A percentile compares a stretch with the other conserved stretches of the same genome.
Conservation (phyloP, 2,888 invertebrate genomes). For the Liodrosophila aerea region DNA sequence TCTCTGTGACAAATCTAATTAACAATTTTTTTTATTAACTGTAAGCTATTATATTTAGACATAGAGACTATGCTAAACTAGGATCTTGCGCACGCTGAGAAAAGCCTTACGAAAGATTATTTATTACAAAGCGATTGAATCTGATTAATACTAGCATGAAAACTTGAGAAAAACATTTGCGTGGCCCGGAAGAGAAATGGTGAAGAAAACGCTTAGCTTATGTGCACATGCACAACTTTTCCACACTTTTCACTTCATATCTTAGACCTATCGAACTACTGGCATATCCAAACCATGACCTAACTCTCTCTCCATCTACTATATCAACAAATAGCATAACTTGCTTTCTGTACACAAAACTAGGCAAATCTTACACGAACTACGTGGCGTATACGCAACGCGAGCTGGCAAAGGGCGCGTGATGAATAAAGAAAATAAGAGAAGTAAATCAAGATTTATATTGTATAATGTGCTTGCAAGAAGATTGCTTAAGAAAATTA, state of each 20-base stretch:
- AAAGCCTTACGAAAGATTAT: slow-evolving; percentile 61
- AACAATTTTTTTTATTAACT: slow-evolving; percentile 42
- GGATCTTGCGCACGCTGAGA: slow-evolving; percentile 30
- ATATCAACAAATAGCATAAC: too few species aligned
- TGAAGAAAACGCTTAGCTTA: too few species aligned
- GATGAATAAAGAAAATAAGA: slow-evolving; percentile 1
- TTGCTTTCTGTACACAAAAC: too few species aligned
- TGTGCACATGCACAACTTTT: too few species aligned
- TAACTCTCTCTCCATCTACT: too few species aligned
- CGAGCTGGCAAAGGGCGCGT: too few species aligned
- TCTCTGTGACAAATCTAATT: too few species aligned
- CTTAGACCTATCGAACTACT: too few species aligned
- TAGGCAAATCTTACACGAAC: slow-evolving; percentile 10
- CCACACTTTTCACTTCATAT: too few species aligned
- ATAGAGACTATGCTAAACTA: slow-evolving; percentile 10
- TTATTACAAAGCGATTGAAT: slow-evolving; percentile 42
- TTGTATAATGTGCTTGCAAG: slow-evolving; percentile 4
- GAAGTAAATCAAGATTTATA: slow-evolving; percentile 11
- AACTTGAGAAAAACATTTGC: not conserved
- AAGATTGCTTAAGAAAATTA: slow-evolving; percentile 58
- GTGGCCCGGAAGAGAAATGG: too few species aligned
- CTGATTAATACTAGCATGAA: not conserved
- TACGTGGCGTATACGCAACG: not conserved
- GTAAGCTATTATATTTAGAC: slow-evolving; percentile 12
- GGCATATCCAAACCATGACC: too few species aligned